phyloP scores from a whole-genome alignment of 92 coral and sea anemone species.

The Desmophyllum pertusum region DNA sequence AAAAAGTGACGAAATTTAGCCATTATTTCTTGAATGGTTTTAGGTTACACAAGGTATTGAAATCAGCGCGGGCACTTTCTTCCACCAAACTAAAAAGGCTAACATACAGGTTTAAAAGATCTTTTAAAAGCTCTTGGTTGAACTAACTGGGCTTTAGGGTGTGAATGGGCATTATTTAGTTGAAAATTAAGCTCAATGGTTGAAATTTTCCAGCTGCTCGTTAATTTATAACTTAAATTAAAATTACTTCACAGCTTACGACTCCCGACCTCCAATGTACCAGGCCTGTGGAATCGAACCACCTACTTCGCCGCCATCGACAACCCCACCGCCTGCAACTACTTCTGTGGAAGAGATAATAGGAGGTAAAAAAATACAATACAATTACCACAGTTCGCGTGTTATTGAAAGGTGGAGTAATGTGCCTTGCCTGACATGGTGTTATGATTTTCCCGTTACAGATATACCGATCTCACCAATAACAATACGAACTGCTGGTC shows the following conservation, averaged over 20 bases:
- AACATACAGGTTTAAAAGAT: too few relatives aligned
- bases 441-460: background rate
- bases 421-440: background rate
- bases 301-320: conserved; percentile 45
- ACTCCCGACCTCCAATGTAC: conserved; percentile 35
- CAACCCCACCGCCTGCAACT: background rate
- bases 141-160: too few relatives aligned
- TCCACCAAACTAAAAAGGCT: too few relatives aligned
- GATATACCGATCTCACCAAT: conserved; percentile 32
- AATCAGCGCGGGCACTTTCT: too few relatives aligned
- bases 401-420: too few relatives aligned
- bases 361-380: background rate
- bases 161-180: too few relatives aligned
- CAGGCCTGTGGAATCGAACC: conserved; percentile 28
- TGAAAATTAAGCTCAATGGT: too few relatives aligned
- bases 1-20: too few relatives aligned
- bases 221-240: background rate
- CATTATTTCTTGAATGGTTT: too few relatives aligned
- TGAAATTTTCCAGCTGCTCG: background rate
- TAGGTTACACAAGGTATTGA: too few relatives aligned
- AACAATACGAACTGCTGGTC: background rate
- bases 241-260: conserved; percentile 6
- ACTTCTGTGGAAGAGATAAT: conserved; percentile 7
- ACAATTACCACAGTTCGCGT: too few relatives aligned
- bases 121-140: too few relatives aligned